Evolutionary conservation across 2,797 vertebrate genomes (phyloP), one percentile per base, ranked within the genome.

Genomic region (Pipistrellus kuhlii): DNA sequence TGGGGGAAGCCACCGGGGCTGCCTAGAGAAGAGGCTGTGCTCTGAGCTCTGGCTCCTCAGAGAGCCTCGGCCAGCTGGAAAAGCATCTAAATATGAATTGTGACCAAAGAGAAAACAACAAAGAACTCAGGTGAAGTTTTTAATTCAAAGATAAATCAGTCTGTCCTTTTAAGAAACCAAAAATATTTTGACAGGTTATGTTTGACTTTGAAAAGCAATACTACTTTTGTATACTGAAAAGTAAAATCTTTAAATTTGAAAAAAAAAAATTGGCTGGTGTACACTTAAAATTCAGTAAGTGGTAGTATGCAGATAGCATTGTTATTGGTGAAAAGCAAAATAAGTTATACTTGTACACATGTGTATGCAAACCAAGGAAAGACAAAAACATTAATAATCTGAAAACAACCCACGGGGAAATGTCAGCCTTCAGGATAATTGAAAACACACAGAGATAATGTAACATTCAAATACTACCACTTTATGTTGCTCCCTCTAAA

Each of bases 11-110:
- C 55, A 95, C 85, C 89, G 94, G 97, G 95, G 97, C 97, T 78
- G 89, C 91, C 88, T 35, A 88, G 91, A 97, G 97, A 97, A 97
- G 98, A 97, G 96, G 97, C 2, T 96, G 97, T 92, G 94, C 86
- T 95, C 71, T 35, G 91, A 82, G 91, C 97, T 97, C 93, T 91
- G 35, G 93, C 93, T 97, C 96, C 95, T 97, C 94, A 97, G 96
- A 96, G 93, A 94, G 76, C 85, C 77, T 88, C 66, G 91, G 88
- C 97, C 48, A 85, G 62, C 53, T 59, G 2, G n/a, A 89, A 92
- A n/a, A 35, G 35, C 35, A 35, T 35, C 35, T 35, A 35, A 35
- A 35, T 35, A 35, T 57, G 51, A 77, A 89, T 5, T 80, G 14
- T 48, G 12, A 85, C 23, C 20, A 27, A 90, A n/a, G 25, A 93